Base-by-base conservation (phyloP, 2,113 vertebrate species). In the Anolis sagrei region DNA sequence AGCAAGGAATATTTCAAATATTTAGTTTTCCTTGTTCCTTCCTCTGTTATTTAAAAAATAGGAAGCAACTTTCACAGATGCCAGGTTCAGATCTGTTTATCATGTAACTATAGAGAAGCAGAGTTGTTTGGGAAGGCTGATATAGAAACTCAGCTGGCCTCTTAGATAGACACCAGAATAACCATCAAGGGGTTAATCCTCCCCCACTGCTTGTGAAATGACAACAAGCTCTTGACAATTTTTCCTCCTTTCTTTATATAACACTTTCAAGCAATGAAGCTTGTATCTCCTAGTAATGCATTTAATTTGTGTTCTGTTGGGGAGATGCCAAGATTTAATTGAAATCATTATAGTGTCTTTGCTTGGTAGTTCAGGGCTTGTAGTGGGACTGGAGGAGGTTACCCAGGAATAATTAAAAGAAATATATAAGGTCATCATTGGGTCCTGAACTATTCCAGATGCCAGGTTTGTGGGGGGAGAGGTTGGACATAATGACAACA, bases 271-370 rank as follows among this genome's bases (percentile, higher is more conserved):
- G 93, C 81, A 87, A 95, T 94, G 91, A 95, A 93, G 94, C 96
- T 95, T 92, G 90, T 95, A 95, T 96, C 87, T 95, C 96, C 95
- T 92, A 95, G 92, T 96, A 95, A 97, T 97, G 95, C 95, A 96
- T 97, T 96, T 97, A 95, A 96, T 97, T 97, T 97, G 95, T 95
- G 96, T 87, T 95, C 90, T 90, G 87, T 91, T 95, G 96, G 96
- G 97, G 95, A 95, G 91, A 93, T 91, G 97, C 97, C 97, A 98
- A 96, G 93, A 96, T 96, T 96, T 97, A 97, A 98, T 97, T 93
- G 95, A 96, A 97, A 95, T 95, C 94, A 91, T 96, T 97, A 97
- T 95, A 95, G 94, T 96, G 94, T 95, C 96, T 98, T 97, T 96
- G 92, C 96, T 95, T 96, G 91, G 97, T 95, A 96, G 95, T 93